These are phyloP conservation scores for Thereuonema tuberculata DNA, from an alignment of 1,140 invertebrate species.

Conservation along the genomic window DNA sequence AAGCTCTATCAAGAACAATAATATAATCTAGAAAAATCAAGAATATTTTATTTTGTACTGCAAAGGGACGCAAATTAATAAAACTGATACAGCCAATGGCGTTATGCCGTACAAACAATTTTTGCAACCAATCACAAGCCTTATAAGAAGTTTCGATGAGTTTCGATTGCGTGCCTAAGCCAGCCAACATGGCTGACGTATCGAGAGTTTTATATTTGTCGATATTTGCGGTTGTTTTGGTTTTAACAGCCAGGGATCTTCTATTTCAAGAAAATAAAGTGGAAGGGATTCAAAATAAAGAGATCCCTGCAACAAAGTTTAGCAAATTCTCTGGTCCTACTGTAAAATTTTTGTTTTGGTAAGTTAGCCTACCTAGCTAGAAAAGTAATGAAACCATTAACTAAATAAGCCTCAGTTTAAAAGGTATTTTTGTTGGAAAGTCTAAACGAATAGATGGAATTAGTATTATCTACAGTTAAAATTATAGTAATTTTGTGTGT, in stretches of 20 bases:
- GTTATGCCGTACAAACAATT: no score
- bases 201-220: conserved; percentile 5
- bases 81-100: no score
- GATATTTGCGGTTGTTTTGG: conserved; percentile 17
- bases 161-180: no score
- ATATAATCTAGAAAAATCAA: no score
- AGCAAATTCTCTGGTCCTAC: conserved; percentile 27
- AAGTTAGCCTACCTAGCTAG: conserved; percentile 16
- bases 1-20: no score
- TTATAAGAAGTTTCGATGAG: no score
- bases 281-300: conserved; percentile 7
- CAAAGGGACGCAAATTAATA: no score
- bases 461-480: not conserved
- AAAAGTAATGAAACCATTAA: not conserved
- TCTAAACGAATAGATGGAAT: not conserved
- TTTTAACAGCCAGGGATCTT: conserved; percentile 18
- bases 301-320: conserved; percentile 13
- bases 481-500: not conserved
- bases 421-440: not conserved
- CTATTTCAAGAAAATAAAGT: conserved; percentile 14
- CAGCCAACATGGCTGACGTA: conserved; percentile 13
- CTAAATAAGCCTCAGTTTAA: not conserved
- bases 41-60: no score
- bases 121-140: no score
- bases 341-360: conserved; percentile 41